phyloP scores from a whole-genome alignment of 2,888 invertebrate genomes.

The Allophyes oxyacanthae region DNA sequence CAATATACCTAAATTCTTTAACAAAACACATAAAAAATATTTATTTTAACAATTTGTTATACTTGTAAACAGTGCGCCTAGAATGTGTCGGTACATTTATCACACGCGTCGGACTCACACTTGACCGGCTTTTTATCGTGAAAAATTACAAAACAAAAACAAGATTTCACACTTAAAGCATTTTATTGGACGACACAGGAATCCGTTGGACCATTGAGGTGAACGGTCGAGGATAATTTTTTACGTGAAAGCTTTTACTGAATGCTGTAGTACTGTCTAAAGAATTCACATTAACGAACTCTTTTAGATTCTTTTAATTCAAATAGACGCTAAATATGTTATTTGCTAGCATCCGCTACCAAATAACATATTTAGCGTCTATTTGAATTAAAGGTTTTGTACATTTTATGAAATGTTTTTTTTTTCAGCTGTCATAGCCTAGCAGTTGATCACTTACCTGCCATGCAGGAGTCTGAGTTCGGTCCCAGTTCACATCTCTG shows the following conservation, averaged over 20 bases:
- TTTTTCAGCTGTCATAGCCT: too few relatives aligned
- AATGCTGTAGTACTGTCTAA: conserved; percentile 51
- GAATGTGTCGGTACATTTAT: conserved; percentile 52
- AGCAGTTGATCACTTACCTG: too few relatives aligned
- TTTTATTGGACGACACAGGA: conserved; percentile 58
- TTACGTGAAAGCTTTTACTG: conserved; percentile 59
- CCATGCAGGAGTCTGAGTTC: too few relatives aligned
- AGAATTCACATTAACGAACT: conserved; percentile 55
- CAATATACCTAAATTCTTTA: conserved; percentile 43
- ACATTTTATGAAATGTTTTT: background rate
- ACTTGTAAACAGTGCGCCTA: conserved; percentile 40
- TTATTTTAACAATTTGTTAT: conserved; percentile 50
- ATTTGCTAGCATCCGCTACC: conserved; percentile 7
- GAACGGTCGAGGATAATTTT: conserved; percentile 60
- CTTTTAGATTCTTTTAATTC: conserved; percentile 46
- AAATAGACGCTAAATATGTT: conserved; percentile 36
- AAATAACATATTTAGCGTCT: conserved; percentile 33
- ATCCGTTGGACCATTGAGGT: conserved; percentile 55
- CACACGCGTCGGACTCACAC: conserved; percentile 41
- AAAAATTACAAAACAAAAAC: conserved; percentile 74
- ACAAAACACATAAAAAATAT: conserved; percentile 40
- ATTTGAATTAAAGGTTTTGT: conserved; percentile 38
- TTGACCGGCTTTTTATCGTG: conserved; percentile 63
- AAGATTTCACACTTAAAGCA: conserved; percentile 72
- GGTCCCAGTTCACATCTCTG: too few relatives aligned